Evolutionary conservation across 2,888 invertebrate species (phyloP), one percentile per base, ranked within the genome.

Genomic region (Dasypolia templi): DNA sequence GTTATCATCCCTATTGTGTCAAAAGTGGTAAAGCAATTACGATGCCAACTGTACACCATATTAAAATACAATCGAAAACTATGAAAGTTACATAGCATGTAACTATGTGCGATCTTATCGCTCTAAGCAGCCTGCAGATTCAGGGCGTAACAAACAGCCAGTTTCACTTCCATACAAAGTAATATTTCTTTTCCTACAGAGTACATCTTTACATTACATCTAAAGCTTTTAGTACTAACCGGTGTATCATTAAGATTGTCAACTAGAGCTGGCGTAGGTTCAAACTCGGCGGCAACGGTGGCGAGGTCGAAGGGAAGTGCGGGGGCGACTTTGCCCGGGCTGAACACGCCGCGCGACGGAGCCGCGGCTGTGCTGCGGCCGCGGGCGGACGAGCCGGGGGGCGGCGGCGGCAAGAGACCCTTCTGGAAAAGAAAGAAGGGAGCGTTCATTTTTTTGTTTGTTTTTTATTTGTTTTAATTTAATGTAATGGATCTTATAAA

Each of bases 401-500:
- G 96, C 0, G 95, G 95, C 0, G 96, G 96, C 3, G 96, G 96
- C 1, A 96, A 92, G 0, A 96, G 93, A 0, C 96, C 96, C 88
- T 96, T 96, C 94, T 95, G 92, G 12, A 89, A 89, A 1, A 5
- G 6, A 14, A 46, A 77, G 5, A 42, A 51, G 6, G 49, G 9
- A 39, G 1, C 39, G 39, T 39, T 39, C 39, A 39, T 39, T 39
- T 1, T 9, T 39, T n/a, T n/a, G n/a, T n/a, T n/a, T n/a, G n/a
- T n/a, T n/a, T n/a, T 39, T 39, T 39, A 39, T 39, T 1, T 39
- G 39, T 39, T 46, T 46, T 4, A 7, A 46, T 46, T 19, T 46
- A 46, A 46, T 17, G 46, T 46, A 46, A 46, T 19, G 46, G 46
- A 17, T 5, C 6, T 19, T 46, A 46, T 5, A 19, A 19, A 42